phyloP scores from a whole-genome alignment of 2,797 vertebrate species.

The Esox masquinongy region DNA sequence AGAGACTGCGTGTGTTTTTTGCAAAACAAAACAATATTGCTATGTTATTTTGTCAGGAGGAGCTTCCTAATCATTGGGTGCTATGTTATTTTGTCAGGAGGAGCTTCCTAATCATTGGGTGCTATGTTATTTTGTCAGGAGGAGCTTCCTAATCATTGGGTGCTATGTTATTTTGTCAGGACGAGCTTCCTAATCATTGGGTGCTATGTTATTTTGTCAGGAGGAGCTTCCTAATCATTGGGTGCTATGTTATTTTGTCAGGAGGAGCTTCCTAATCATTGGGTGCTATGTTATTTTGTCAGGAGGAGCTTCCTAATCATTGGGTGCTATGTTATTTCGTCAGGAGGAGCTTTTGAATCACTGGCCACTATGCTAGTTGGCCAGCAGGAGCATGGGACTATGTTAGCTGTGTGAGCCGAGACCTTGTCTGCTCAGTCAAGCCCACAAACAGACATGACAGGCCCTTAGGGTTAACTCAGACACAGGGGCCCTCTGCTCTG shows the following conservation, averaged over 20 bases:
- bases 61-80: slow-evolving; percentile 68
- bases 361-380: too few species aligned
- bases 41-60: too few species aligned
- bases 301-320: slow-evolving; percentile 63
- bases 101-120: slow-evolving; percentile 65
- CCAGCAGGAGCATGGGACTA: slow-evolving; percentile 61
- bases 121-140: slow-evolving; percentile 45
- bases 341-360: slow-evolving; percentile 20
- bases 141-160: not conserved
- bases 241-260: too few species aligned
- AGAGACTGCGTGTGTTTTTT: too few species aligned
- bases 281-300: too few species aligned
- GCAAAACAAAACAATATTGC: too few species aligned
- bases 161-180: too few species aligned
- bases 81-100: too few species aligned
- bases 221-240: slow-evolving; percentile 63
- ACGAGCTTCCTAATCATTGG: slow-evolving; percentile 69
- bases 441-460: slow-evolving; percentile 74
- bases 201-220: too few species aligned
- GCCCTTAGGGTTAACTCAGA: not conserved
- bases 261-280: slow-evolving; percentile 69
- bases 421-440: slow-evolving; percentile 70
- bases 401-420: slow-evolving; percentile 64
- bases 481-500: too few species aligned
- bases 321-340: slow-evolving; percentile 51